phyloP scores from a whole-genome alignment of 2,888 invertebrate genomes.

The Phengaris alcon region DNA sequence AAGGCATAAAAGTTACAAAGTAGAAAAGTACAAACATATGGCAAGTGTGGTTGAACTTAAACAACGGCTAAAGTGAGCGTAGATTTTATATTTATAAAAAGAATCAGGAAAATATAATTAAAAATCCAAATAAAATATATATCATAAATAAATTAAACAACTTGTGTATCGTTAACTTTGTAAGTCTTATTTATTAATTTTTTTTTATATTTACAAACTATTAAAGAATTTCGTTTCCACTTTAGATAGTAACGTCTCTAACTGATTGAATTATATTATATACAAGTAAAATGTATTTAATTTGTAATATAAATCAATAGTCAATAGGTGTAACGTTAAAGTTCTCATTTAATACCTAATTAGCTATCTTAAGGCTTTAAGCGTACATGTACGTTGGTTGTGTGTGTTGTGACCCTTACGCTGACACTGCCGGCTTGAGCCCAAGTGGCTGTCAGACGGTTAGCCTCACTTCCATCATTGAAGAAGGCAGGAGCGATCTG shows the following conservation, averaged over 20 bases:
- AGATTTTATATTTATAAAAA: not conserved
- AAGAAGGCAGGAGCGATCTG: constrained; percentile 67
- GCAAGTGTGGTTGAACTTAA: not conserved
- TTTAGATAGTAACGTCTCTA: not conserved
- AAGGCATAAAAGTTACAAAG: not conserved
- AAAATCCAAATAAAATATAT: not conserved
- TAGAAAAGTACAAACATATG: not conserved
- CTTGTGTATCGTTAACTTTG: not conserved
- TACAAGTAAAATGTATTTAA: constrained; percentile 22
- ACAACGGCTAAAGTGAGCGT: not conserved
- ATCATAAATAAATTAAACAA: not conserved
- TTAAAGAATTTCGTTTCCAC: not conserved
- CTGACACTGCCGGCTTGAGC: constrained; percentile 32
- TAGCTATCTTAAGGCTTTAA: constrained; percentile 24
- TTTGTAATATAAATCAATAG: not conserved
- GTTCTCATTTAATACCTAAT: constrained; percentile 1
- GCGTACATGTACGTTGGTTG: constrained; percentile 32
- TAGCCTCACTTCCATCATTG: constrained; percentile 58
- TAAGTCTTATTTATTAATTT: not conserved
- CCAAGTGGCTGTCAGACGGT: constrained; percentile 57
- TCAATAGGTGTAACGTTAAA: not conserved
- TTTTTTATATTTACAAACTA: constrained; percentile 6
- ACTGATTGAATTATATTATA: not conserved
- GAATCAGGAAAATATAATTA: not conserved
- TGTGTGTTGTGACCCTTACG: constrained; percentile 39